Evolutionary conservation across 2,797 vertebrate species (phyloP), one percentile per base, ranked within the genome.

Genomic region (Rhinatrema bivittatum): DNA sequence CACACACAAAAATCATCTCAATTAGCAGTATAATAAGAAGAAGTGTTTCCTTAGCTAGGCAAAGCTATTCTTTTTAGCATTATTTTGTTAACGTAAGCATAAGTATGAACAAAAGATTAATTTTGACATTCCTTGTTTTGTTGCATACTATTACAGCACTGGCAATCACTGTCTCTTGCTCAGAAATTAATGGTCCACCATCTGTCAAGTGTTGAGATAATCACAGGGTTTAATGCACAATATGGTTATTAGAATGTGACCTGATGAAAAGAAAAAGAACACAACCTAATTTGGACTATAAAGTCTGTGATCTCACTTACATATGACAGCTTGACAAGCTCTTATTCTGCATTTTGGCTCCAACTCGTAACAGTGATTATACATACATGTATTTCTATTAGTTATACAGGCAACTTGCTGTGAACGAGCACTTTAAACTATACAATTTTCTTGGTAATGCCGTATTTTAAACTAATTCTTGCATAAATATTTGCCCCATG

Each of bases 181-280:
- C 61, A 81, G 54, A 81, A 79, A 84, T 85, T 83, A 84, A 76
- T 76, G 81, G 61, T 72, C 74, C 59, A 74, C 81, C 81, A 84
- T 82, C 82, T 85, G 80, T 81, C 80, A 85, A 83, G 61, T 74
- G 65, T 60, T 76, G 62, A 46, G 66, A 81, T 83, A 83, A 85
- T 81, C 80, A 78, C 53, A 70, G 68, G 68, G 72, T 82, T 74
- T 86, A 81, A 76, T 71, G 67, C 56, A 78, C 75, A 78, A 71
- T 80, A 82, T 74, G 72, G 68, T 78, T 81, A 84, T 82, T 81
- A 81, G 75, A 74, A 81, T 75, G 72, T 73, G 82, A 83, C 80
- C 77, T 69, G 68, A 81, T 72, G 78, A 77, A 75, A 77, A 76
- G 44, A 46, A 69, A 72, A 78, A 76, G 64, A 78, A 74, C 60